Conservation (phyloP, 1,140 invertebrate genomes). For the Leptonema lineaticorne region DNA sequence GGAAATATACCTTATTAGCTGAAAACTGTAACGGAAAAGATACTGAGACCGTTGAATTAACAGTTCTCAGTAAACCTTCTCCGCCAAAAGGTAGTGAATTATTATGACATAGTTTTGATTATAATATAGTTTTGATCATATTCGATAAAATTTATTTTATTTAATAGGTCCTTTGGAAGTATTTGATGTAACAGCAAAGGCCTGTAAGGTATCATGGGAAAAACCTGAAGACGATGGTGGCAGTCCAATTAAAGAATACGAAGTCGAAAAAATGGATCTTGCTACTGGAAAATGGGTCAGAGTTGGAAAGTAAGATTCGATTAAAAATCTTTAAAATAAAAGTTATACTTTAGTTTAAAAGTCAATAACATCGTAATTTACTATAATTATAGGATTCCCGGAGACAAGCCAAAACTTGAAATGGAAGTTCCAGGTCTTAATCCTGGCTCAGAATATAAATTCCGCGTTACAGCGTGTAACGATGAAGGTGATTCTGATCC, state of each 20-base stretch:
- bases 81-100: constrained; percentile 67
- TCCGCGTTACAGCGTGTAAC: constrained; percentile 93
- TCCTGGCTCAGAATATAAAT: constrained; percentile 92
- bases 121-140: neutral
- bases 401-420: constrained; percentile 72
- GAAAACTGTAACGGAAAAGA: constrained; percentile 90
- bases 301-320: constrained; percentile 62
- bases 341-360: neutral
- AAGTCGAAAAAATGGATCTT: constrained; percentile 92
- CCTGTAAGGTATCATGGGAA: constrained; percentile 86
- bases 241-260: constrained; percentile 89
- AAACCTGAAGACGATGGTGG: constrained; percentile 94
- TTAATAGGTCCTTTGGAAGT: constrained; percentile 77
- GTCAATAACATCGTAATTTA: neutral
- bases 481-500: constrained; percentile 96
- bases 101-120: neutral
- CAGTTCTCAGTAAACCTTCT: constrained; percentile 84
- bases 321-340: neutral
- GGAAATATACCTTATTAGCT: constrained; percentile 85
- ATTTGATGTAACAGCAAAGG: constrained; percentile 80
- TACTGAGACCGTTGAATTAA: constrained; percentile 85
- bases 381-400: constrained; percentile 55
- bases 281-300: constrained; percentile 86
- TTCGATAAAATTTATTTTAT: neutral
- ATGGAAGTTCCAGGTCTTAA: constrained; percentile 89